These are phyloP conservation scores for Crocidura indochinensis DNA, from an alignment of 2,797 vertebrate genomes.

Conservation along the genomic window DNA sequence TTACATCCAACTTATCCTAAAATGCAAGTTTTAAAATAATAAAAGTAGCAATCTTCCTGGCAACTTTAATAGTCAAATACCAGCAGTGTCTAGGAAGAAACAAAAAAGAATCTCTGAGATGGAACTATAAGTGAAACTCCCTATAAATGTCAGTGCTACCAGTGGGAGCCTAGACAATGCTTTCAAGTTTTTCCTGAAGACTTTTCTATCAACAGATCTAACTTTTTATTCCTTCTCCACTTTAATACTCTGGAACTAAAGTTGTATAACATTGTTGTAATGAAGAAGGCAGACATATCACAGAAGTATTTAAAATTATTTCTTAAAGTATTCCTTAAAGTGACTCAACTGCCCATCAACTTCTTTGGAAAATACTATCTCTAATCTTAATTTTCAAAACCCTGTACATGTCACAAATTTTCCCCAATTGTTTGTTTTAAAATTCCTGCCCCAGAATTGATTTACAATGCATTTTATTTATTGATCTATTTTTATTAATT, in stretches of 20 bases:
- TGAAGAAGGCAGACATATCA: background rate
- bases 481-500: no score
- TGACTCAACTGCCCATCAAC: background rate
- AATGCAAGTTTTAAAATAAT: slow-evolving; percentile 72
- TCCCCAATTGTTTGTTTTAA: background rate
- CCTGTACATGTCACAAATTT: background rate
- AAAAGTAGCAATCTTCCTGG: slow-evolving; percentile 76
- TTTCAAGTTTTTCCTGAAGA: background rate
- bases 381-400: background rate
- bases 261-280: background rate
- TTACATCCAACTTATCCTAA: slow-evolving; percentile 67
- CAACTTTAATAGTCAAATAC: slow-evolving; percentile 72
- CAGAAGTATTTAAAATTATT: slow-evolving; percentile 14
- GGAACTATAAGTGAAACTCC: slow-evolving; percentile 27
- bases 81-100: slow-evolving; percentile 24
- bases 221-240: slow-evolving; percentile 5
- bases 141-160: slow-evolving; percentile 66
- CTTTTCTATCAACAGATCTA: slow-evolving; percentile 17
- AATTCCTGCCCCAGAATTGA: background rate
- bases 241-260: slow-evolving; percentile 42
- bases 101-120: slow-evolving; percentile 58
- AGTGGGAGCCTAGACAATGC: background rate
- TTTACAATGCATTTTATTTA: slow-evolving; percentile 36
- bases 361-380: background rate
- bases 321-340: background rate